Evolutionary conservation across 2,113 vertebrate genomes (phyloP), one percentile per base, ranked within the genome.

Genomic region (Lipophrys pholis): DNA sequence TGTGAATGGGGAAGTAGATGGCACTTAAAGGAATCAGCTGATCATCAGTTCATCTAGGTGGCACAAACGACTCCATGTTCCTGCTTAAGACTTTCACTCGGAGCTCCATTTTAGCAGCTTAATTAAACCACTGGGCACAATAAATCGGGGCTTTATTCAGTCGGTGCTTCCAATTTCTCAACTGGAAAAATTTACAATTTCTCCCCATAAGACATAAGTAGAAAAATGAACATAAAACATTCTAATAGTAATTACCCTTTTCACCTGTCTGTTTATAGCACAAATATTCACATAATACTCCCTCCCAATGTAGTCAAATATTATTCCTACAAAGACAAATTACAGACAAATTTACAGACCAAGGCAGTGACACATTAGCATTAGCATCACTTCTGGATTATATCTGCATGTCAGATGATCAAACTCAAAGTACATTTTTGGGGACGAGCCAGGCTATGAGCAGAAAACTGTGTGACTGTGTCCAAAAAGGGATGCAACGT

Each of bases 21-120:
- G 45, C 63, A 58, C 71, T 78, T 75, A 58, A 46, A 83, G 70
- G 36, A 76, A 76, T 76, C 84, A 83, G 74, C 68, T 79, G 58
- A 75, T 81, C 69, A 74, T 61, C 68, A 71, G 69, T 59, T 87
- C 60, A 77, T 81, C 66, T 59, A 68, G 60, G 55, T 70, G 67
- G 60, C 55, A 80, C 74, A 81, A 85, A 82, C 69, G 39, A 68
- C 50, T 40, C 40, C 40, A 55, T 60, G 73, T 60, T 78, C 9
- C 53, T 60, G 74, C 64, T 60, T 56, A 42, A 49, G 43, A 62
- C 43, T 42, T 11, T 8, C 6, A 4, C 51, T 41, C 36, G 11
- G 57, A 63, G 41, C 53, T 61, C 41, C 50, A 51, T 61, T 76
- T 79, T 15, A 76, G 78, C 58, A 45, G 53, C 55, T 80, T 78